phyloP scores from a whole-genome alignment of 2,113 vertebrate species.

The Hemicordylus capensis region DNA sequence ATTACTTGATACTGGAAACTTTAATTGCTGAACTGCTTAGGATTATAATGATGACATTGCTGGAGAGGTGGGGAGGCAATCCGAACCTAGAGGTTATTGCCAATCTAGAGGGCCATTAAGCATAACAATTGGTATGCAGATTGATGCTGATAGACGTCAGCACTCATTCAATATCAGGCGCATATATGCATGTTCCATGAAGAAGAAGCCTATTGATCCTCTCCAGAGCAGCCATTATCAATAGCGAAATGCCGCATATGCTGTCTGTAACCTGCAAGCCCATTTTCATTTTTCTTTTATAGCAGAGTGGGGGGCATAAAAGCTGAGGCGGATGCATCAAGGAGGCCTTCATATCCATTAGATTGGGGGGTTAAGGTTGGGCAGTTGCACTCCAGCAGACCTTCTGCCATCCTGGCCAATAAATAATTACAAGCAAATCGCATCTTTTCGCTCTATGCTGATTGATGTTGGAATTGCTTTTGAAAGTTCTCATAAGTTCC shows the following conservation, averaged over 20 bases:
- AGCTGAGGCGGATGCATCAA: not conserved
- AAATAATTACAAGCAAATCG: slow-evolving; percentile 88
- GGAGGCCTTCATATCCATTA: slow-evolving; percentile 43
- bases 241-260: not conserved
- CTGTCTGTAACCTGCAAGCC: not conserved
- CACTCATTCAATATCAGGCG: not conserved
- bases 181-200: not conserved
- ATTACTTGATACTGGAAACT: not conserved
- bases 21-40: not conserved
- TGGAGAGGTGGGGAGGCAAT: accelerated
- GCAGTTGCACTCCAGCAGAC: slow-evolving; percentile 61
- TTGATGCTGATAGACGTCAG: not conserved
- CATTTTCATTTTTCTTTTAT: not conserved
- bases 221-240: not conserved
- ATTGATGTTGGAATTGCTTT: slow-evolving; percentile 92
- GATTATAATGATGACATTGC: not conserved
- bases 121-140: not conserved
- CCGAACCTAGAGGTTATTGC: not conserved
- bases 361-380: slow-evolving; percentile 73
- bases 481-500: slow-evolving; percentile 94
- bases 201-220: slow-evolving; percentile 1
- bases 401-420: slow-evolving; percentile 76
- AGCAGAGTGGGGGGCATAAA: accelerated
- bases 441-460: slow-evolving; percentile 84
- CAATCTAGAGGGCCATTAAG: not conserved